These are phyloP conservation scores for Rhinoptilus africanus DNA, from an alignment of 2,113 vertebrate species.

Conservation along the genomic window DNA sequence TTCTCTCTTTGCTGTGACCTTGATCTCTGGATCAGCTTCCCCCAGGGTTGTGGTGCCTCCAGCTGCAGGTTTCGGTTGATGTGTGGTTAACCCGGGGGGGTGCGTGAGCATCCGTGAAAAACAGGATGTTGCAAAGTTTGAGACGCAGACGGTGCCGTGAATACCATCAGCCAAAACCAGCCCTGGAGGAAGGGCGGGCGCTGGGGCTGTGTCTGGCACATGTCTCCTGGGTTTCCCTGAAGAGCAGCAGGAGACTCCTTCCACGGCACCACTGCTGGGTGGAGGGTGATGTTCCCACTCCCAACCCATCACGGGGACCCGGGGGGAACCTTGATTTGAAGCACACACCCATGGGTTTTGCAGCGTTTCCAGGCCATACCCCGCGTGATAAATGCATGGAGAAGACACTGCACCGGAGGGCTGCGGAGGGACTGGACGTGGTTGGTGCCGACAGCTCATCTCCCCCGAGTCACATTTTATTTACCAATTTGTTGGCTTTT, in stretches of 20 bases:
- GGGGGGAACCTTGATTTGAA: not conserved
- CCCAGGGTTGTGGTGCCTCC: rapidly evolving
- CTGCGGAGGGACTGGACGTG: not conserved
- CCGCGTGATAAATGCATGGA: rapidly evolving
- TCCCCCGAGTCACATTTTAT: rapidly evolving
- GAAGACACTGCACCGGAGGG: not conserved
- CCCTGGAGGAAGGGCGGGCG: rapidly evolving
- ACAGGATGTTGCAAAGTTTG: not conserved
- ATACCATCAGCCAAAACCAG: not conserved
- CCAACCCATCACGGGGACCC: rapidly evolving
- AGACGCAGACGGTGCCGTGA: rapidly evolving
- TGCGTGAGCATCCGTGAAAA: not conserved
- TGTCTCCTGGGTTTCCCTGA: rapidly evolving
- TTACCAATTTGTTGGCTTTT: not conserved
- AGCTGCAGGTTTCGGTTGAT: not conserved
- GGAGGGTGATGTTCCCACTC: not conserved
- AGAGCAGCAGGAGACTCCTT: not conserved
- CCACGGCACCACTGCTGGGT: rapidly evolving
- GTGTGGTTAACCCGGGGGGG: not conserved
- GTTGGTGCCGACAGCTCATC: rapidly evolving
- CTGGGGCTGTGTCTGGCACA: rapidly evolving
- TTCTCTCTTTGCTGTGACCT: not conserved
- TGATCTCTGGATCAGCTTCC: not conserved
- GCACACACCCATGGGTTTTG: rapidly evolving
- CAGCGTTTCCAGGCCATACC: not conserved